Evolutionary conservation across 53 echinoderm and acorn worm genomes (phyloP), one percentile per base, ranked within the genome.

Genomic region (Astropecten irregularis): DNA sequence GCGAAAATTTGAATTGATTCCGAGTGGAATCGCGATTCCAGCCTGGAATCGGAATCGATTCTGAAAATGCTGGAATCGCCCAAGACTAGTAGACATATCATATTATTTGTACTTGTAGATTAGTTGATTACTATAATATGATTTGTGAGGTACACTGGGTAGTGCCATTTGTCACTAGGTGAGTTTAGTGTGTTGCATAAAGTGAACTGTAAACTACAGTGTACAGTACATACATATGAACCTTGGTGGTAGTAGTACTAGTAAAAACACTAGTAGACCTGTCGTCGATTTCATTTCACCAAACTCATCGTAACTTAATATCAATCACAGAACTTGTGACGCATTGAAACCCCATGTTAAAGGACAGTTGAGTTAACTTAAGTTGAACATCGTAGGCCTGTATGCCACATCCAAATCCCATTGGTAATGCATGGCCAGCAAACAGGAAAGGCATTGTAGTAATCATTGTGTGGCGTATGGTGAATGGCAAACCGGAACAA

Each of bases 371-470:
- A 16, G 51, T 19, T 16, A 51, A 3, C 9, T 22, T 54, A 1
- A 21, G 25, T 54, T n/a, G 54, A 22, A 54, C 54, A 3, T 21
- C 7, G 8, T 5, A 5, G 18, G 28, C 0, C 54, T 1, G 22
- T 18, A 16, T n/a, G 18, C 4, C 51, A 51, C 11, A 0, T 22
- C 59, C 31, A 58, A 28, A 15, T 30, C 30, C 59, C 42, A 58
- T 6, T 27, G 21, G 9, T 58, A 58, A 28, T 9, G 27, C 30
- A 19, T 14, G 5, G 2, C 18, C 11, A 29, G 21, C 28, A 58
- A 58, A 58, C 59, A 58, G 59, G 59, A 58, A 58, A 58, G 21
- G 59, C 28, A 31, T 58, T 58, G 59, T 58, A n/a, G 59, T 30
- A 58, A 58, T 58, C 29, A 58, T 30, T 29, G 27, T 58, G 59